Conservation (phyloP, 2,888 invertebrate species). For the Tetragnatha montana region DNA sequence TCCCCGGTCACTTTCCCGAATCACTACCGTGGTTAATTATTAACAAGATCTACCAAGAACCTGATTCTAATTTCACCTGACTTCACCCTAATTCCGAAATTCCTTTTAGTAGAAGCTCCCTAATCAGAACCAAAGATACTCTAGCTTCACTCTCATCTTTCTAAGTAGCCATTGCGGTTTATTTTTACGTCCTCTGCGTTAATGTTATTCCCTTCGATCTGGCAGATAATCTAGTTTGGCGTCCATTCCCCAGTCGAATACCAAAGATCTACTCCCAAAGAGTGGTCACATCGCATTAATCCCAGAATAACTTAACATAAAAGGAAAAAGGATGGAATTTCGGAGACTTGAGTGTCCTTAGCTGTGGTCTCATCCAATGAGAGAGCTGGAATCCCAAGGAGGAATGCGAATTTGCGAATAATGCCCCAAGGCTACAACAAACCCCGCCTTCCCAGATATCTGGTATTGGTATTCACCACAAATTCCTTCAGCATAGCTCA, state of each 20-base stretch:
- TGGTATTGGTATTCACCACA: conserved; percentile 13
- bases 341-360: conserved; percentile 20
- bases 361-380: conserved; percentile 46
- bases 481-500: conserved; percentile 6
- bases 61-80: too few relatives aligned
- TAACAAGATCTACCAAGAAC: too few relatives aligned
- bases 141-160: neutral
- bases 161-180: neutral
- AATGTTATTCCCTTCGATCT: conserved; percentile 4
- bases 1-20: too few relatives aligned
- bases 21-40: too few relatives aligned
- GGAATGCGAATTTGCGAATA: conserved; percentile 47
- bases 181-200: neutral
- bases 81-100: too few relatives aligned
- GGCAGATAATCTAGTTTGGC: neutral
- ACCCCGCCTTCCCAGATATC: conserved; percentile 48
- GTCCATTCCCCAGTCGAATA: conserved; percentile 12
- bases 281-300: conserved; percentile 23
- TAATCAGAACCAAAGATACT: neutral
- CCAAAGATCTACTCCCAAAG: conserved; percentile 26
- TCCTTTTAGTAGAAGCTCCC: too few relatives aligned
- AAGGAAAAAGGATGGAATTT: conserved; percentile 11
- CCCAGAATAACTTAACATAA: conserved; percentile 63
- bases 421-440: neutral
- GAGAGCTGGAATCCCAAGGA: conserved; percentile 15